A percentile compares a stretch with the other conserved stretches of the same genome.
These are phyloP conservation scores for Heliconius nattereri DNA, from an alignment of 1,140 invertebrate species.

Conservation along the genomic window DNA sequence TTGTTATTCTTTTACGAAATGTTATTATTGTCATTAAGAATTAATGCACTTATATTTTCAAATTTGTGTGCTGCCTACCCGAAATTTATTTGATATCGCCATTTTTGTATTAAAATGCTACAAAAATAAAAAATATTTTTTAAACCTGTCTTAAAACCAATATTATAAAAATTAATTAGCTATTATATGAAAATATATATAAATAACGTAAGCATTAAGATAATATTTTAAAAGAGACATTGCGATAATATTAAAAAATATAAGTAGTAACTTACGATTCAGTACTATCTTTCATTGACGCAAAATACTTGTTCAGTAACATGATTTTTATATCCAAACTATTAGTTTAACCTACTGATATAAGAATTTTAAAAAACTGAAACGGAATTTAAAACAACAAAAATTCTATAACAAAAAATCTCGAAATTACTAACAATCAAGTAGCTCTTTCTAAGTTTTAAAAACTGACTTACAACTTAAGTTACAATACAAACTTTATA, in stretches of 20 bases:
- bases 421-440: neutral
- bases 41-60: neutral
- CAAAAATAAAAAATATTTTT: neutral
- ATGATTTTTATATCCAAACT: conserved; percentile 18
- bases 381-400: neutral
- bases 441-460: neutral
- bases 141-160: too few relatives aligned
- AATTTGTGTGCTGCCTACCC: neutral
- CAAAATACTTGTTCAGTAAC: conserved; percentile 55
- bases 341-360: neutral
- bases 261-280: conserved; percentile 39
- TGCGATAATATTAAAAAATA: neutral
- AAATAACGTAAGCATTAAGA: too few relatives aligned
- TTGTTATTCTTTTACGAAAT: too few relatives aligned
- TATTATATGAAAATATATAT: too few relatives aligned
- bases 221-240: neutral
- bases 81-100: neutral
- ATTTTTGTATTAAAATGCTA: neutral
- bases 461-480: neutral
- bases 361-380: neutral
- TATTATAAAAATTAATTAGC: too few relatives aligned
- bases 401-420: neutral
- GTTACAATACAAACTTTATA: neutral
- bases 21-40: neutral
- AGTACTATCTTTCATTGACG: conserved; percentile 41